Percentiles rank a stretch among this genome's conserved stretches.
phyloP scores from a whole-genome alignment of 2,797 vertebrate genomes.

The Ispidina picta region DNA sequence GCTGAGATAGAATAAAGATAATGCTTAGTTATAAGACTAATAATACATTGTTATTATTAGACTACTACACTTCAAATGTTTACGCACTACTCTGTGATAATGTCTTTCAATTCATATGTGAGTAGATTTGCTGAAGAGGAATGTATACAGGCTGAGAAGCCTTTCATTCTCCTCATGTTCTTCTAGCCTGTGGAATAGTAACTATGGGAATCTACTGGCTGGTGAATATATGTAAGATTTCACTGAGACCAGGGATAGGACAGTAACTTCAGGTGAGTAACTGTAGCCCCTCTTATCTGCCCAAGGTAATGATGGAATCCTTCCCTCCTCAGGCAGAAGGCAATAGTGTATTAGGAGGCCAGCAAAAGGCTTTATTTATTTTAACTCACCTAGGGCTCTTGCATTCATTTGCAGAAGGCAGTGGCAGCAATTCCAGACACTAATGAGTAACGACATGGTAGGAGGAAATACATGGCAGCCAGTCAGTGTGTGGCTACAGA shows the following conservation, averaged over 20 bases:
- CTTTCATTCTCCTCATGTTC: background rate
- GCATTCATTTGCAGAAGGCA: conserved; percentile 18
- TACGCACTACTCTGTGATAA: background rate
- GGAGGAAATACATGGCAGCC: conserved; percentile 15
- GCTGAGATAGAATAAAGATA: background rate
- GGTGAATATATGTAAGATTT: conserved; percentile 26
- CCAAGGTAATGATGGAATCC: background rate
- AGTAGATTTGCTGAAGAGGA: background rate
- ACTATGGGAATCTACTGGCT: conserved; percentile 22
- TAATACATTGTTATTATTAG: background rate
- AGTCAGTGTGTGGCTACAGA: background rate
- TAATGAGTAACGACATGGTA: conserved; percentile 35
- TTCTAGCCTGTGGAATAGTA: background rate
- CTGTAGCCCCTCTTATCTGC: background rate
- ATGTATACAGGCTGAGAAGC: background rate
- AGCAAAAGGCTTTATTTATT: conserved; percentile 35
- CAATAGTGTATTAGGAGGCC: background rate
- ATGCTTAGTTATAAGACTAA: background rate
- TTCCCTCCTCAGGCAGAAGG: background rate
- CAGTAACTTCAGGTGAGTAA: conserved; percentile 25
- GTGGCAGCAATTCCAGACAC: background rate
- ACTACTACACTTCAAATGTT: background rate
- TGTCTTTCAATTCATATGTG: background rate
- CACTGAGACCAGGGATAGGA: background rate
- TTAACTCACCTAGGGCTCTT: background rate